A percentile compares a stretch with the other conserved stretches of the same genome.
Conservation (phyloP, 2,797 vertebrate genomes). For the Psittacula echo region DNA sequence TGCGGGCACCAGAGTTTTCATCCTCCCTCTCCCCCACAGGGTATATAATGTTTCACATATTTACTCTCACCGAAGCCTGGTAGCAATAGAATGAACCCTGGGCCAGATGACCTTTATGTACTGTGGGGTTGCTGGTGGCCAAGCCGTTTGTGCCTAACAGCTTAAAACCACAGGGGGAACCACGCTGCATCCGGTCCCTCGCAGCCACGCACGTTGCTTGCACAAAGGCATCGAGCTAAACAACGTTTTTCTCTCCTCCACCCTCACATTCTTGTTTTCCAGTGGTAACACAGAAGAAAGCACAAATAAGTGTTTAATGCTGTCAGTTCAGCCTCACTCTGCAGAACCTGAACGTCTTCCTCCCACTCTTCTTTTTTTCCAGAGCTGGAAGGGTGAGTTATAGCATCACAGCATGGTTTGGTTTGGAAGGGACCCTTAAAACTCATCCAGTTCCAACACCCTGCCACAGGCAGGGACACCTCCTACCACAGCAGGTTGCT, state of each 20-base stretch:
- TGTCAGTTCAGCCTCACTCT: neutral
- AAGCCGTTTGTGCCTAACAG: neutral
- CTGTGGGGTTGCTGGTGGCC: neutral
- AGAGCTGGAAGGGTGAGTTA: neutral
- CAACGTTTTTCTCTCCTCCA: neutral
- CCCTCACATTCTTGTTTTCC: constrained; percentile 1
- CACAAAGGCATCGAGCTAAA: neutral
- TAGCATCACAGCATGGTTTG: neutral
- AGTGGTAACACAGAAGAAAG: constrained; percentile 5
- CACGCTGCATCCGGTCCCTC: fast-evolving
- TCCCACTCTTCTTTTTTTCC: neutral
- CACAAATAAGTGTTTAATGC: neutral
- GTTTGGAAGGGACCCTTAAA: too few relatives aligned
- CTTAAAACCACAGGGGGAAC: neutral
- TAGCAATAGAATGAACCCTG: neutral
- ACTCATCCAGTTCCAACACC: too few relatives aligned
- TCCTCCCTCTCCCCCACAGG: neutral
- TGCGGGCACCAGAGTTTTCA: neutral
- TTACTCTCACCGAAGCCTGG: neutral
- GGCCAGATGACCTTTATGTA: neutral
- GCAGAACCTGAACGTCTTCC: neutral
- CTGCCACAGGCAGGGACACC: too few relatives aligned
- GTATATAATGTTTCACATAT: neutral
- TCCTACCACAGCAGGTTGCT: too few relatives aligned
- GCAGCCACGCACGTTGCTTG: fast-evolving